Base-by-base conservation (phyloP, 1,140 invertebrate species). In the Papilio polyxenes region DNA sequence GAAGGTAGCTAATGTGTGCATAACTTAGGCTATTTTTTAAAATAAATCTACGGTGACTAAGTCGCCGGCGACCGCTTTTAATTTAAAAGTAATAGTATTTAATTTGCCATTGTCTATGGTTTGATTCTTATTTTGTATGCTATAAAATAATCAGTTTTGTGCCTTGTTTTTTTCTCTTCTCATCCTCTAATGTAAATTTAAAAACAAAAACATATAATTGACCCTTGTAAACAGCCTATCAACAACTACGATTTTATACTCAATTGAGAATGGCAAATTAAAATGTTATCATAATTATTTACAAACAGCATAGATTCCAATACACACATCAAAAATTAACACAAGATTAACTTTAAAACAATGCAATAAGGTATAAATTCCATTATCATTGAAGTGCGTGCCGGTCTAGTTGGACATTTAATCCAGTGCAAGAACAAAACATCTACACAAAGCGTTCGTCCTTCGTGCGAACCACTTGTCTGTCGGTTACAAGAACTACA, bases 321-420 rank as follows among this genome's bases (percentile, higher is more conserved):
- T 20, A 59, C n/a, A 75, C 2, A 82, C 23, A 69, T 72, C 51
- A 48, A 20, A 80, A 37, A 13, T 9, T 17, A 59, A 72, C 75
- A 0, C 6, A 72, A 15, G 13, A 20, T 8, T 17, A 59, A 59
- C 74, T 65, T 82, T 87, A 85, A 85, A 72, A 74, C 77, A 40
- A 82, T 8, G 37, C 48, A 65, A 82, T 79, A 83, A 86, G 81
- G 23, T 65, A 72, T 13, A 82, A 82, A 74, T 84, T 81, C 81
- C 80, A 84, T 82, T 82, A 85, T 10, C 40, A 48, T 20, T 40
- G 13, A 44, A 40, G 23, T n/a, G 83, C 83, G 84, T 84, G 86
- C 84, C 83, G 15, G 13, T 72, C 81, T 77, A 76, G 84, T 83
- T 82, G 80, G 84, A 76, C 85, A 86, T 86, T 87, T 86, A 87